phyloP scores from a whole-genome alignment of 2,888 invertebrate species.

The Parapristionchus giblindavisi region DNA sequence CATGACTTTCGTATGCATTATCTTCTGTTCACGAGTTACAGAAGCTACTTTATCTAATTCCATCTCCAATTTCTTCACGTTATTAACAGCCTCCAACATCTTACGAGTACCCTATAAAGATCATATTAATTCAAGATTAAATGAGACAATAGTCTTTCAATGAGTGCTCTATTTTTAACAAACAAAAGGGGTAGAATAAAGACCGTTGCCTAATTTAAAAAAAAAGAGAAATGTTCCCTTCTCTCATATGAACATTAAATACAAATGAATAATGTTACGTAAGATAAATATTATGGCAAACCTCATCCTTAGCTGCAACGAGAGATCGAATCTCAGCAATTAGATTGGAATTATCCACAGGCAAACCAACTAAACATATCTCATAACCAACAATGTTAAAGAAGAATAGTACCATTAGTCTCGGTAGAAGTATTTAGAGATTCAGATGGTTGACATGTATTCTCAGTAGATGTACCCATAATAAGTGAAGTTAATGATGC shows the following conservation, averaged over 20 bases:
- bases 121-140: too few species aligned
- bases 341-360: background rate
- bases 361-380: background rate
- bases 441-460: background rate
- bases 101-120: conserved; percentile 23
- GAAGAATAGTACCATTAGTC: too few species aligned
- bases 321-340: conserved; percentile 12
- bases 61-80: conserved; percentile 34
- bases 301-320: conserved; percentile 32
- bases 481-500: background rate
- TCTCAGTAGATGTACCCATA: background rate
- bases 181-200: too few species aligned
- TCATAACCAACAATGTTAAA: too few species aligned
- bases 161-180: background rate
- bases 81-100: conserved; percentile 32
- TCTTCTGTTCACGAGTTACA: conserved; percentile 15
- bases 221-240: too few species aligned
- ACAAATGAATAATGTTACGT: background rate
- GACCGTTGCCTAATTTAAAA: too few species aligned
- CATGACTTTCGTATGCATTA: conserved; percentile 1
- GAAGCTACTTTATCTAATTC: conserved; percentile 27
- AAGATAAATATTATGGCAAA: too few species aligned
- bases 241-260: too few species aligned
- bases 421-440: too few species aligned
- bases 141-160: background rate